These are phyloP conservation scores for Diarsia dahlii DNA, from an alignment of 2,888 invertebrate genomes.

Conservation along the genomic window DNA sequence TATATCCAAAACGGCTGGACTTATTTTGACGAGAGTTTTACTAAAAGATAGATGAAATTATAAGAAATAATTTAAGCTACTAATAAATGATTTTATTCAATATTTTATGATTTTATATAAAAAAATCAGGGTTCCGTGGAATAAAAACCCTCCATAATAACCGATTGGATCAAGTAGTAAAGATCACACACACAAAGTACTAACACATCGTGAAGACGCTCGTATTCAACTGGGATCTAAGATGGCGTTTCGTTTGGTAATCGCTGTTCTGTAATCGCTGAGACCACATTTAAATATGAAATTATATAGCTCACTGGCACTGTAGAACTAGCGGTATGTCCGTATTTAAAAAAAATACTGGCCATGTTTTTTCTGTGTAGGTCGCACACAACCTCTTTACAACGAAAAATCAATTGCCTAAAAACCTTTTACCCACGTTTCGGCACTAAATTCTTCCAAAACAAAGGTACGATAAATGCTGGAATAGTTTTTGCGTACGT, in stretches of 20 bases:
- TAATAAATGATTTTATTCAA: too few species aligned
- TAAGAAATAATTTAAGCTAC: too few species aligned
- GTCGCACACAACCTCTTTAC: neutral
- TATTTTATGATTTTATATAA: too few species aligned
- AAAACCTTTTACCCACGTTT: constrained; percentile 23
- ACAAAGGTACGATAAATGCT: constrained; percentile 41
- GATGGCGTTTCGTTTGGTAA: neutral
- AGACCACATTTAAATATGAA: neutral
- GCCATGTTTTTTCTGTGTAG: neutral
- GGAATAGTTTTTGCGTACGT: constrained; percentile 55
- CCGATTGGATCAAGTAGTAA: neutral
- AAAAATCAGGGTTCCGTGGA: too few species aligned
- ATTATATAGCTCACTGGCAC: neutral
- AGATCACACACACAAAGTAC: neutral
- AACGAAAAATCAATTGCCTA: constrained; percentile 14
- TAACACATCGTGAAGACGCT: neutral
- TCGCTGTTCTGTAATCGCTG: neutral
- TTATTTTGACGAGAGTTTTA: too few species aligned
- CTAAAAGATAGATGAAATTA: too few species aligned
- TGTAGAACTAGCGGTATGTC: neutral
- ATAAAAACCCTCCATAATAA: neutral
- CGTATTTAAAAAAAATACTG: neutral
- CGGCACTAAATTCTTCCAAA: constrained; percentile 47
- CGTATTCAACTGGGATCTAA: neutral
- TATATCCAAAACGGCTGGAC: too few species aligned